Evolutionary conservation across 2,797 vertebrate species (phyloP), one percentile per base, ranked within the genome.

Genomic region (Linurgus olivaceus): DNA sequence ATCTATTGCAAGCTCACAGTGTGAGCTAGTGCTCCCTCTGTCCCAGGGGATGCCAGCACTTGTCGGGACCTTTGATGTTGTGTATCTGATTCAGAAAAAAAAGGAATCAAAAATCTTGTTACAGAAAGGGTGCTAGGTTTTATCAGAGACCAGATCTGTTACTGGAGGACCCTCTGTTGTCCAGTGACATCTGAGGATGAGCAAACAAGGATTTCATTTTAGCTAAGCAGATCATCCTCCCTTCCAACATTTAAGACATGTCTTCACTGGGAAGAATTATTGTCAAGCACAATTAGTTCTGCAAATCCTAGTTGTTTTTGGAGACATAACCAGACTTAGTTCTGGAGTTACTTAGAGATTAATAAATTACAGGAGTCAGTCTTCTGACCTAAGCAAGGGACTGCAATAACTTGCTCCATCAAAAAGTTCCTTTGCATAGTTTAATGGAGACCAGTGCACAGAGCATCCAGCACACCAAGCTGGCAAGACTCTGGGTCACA

Each of bases 261-360:
- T 80, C 54, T 93, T 83, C 58, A 24, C 44, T 55, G 33, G 63
- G 47, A 90, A 77, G 78, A 92, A 58, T 75, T 71, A 48, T 66
- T 94, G 92, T 93, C 72, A 93, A 89, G 85, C 44, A 59, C 75
- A 92, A 78, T 80, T 87, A 93, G 38, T 86, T 92, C 85, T 90
- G 72, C 44, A 77, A 77, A 92, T 54, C 47, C 15, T 38, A 26
- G 17, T 62, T 92, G 78, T 42, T 88, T 87, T 77, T 42, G 50
- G 66, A 47, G 78, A 72, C 44, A 55, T 35, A 51, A n/a, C 17
- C 13, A 9, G 47, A 28, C 54, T 72, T 77, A 72, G 33, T 65
- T 62, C 68, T 68, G 51, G 31, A 90, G 75, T 59, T 77, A 21
- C 50, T 80, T 33, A 71, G 67, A 65, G 38, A 23, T 29, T n/a